Evolutionary conservation across 2,888 invertebrate genomes (phyloP).

Genomic region (Mesoligia furuncula): DNA sequence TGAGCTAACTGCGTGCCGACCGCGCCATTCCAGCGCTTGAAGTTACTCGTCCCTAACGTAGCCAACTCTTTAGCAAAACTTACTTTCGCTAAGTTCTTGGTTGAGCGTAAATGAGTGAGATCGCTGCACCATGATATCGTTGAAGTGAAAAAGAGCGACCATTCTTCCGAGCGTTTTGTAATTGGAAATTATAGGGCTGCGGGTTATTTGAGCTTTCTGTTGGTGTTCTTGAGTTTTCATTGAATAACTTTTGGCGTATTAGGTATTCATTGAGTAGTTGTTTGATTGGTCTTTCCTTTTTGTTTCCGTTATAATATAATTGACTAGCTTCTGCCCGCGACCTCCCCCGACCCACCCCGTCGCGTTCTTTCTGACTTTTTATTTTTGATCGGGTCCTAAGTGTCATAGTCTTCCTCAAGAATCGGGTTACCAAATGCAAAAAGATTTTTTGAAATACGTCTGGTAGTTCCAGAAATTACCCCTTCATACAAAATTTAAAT

Average conservation of each 20-base stretch:
- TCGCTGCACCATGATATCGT: constrained; percentile 67
- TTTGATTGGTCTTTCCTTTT: constrained; percentile 14
- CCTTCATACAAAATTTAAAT: background rate
- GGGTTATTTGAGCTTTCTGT: constrained; percentile 17
- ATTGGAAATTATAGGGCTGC: constrained; percentile 45
- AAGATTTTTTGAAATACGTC: too few species aligned
- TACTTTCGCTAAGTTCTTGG: constrained; percentile 71
- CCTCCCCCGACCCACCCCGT: too few species aligned
- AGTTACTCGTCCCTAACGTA: constrained; percentile 68
- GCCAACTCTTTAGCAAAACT: constrained; percentile 73
- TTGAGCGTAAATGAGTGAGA: constrained; percentile 69
- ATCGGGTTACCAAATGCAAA: background rate
- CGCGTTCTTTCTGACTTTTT: background rate
- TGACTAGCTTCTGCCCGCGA: background rate
- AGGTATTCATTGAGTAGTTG: constrained; percentile 10
- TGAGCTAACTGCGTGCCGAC: constrained; percentile 78
- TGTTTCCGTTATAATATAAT: constrained; percentile 15
- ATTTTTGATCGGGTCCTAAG: background rate
- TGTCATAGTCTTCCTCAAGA: background rate
- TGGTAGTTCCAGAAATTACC: background rate
- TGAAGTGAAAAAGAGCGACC: constrained; percentile 58
- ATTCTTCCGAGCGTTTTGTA: constrained; percentile 38
- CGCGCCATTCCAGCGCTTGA: constrained; percentile 63
- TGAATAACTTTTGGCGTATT: constrained; percentile 18
- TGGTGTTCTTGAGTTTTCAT: constrained; percentile 17